phyloP scores from a whole-genome alignment of 2,797 vertebrate genomes.

The Eremophila alpestris region DNA sequence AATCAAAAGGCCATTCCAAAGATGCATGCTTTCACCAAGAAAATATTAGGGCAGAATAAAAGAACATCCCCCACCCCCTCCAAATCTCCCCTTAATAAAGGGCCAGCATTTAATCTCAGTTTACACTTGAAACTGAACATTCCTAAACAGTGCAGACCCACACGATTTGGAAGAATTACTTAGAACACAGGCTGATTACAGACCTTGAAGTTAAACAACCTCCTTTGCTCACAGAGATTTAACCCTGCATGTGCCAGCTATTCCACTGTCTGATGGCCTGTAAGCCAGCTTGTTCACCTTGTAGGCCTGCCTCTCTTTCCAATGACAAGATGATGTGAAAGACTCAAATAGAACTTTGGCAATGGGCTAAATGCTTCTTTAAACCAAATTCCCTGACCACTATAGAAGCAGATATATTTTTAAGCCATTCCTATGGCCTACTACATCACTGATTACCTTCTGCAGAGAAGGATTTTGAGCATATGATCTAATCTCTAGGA shows the following conservation, averaged over 20 bases:
- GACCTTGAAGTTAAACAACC: neutral
- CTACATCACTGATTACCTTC: neutral
- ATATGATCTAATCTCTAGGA: neutral
- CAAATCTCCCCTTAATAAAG: neutral
- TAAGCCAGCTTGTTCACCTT: neutral
- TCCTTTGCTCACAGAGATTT: neutral
- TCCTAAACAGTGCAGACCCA: neutral
- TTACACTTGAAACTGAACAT: neutral
- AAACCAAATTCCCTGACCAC: neutral
- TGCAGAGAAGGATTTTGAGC: neutral
- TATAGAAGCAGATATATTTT: neutral
- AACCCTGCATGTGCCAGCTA: neutral
- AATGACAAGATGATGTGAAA: neutral
- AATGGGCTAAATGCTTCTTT: neutral
- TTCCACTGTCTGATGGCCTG: neutral
- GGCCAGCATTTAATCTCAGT: neutral
- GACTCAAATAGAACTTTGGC: neutral
- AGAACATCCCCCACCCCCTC: accelerated
- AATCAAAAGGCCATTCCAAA: neutral
- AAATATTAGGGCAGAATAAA: neutral
- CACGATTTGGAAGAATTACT: neutral
- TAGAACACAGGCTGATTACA: neutral
- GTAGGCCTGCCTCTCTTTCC: too few relatives aligned
- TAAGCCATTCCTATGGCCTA: neutral
- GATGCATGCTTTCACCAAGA: neutral